phyloP scores from a whole-genome alignment of 2,113 vertebrate species.

The Dromas ardeola region DNA sequence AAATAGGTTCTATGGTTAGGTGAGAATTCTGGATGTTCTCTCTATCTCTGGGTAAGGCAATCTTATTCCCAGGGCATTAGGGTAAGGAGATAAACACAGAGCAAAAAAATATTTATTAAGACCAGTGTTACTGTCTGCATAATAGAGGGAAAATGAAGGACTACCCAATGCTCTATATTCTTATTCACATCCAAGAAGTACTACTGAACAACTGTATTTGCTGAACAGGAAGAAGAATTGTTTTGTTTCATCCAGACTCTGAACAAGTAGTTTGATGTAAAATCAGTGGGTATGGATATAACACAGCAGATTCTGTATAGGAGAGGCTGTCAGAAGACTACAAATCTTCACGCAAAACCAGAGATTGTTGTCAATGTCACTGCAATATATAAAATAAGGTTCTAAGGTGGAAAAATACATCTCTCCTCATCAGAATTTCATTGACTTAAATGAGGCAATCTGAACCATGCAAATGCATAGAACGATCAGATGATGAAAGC shows the following conservation, averaged over 20 bases:
- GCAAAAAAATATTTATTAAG: neutral
- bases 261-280: neutral
- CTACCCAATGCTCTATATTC: neutral
- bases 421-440: constrained; percentile 10
- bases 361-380: neutral
- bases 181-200: neutral
- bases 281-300: neutral
- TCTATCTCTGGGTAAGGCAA: neutral
- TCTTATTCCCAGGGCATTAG: neutral
- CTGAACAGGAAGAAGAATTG: neutral
- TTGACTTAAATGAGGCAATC: constrained; percentile 52
- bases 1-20: constrained; percentile 57
- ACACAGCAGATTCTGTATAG: neutral
- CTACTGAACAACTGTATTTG: neutral
- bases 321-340: neutral
- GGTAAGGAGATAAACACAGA: neutral
- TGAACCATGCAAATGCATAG: constrained; percentile 39
- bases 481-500: constrained; percentile 35
- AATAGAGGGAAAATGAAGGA: neutral
- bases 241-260: neutral
- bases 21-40: constrained; percentile 11
- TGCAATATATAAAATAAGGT: neutral
- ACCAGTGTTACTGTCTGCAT: neutral
- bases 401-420: neutral
- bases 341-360: constrained; percentile 6